These are phyloP conservation scores for Motacilla alba DNA, from an alignment of 2,113 vertebrate genomes.

Conservation along the genomic window DNA sequence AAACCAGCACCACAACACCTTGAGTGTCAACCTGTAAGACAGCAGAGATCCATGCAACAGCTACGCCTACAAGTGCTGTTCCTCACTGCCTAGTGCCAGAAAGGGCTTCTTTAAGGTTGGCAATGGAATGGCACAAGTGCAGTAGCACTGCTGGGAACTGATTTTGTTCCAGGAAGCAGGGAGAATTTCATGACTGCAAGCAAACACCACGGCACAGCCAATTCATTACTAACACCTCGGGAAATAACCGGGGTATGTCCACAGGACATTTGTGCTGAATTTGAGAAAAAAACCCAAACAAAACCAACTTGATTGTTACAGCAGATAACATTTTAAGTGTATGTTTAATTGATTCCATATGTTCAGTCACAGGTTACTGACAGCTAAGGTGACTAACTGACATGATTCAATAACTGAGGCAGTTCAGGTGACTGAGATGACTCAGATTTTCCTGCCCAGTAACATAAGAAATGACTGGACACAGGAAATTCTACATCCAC, in stretches of 20 bases:
- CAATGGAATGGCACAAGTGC: neutral
- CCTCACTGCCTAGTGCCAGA: neutral
- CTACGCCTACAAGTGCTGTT: fast-evolving
- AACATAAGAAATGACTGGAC: neutral
- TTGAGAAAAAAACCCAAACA: neutral
- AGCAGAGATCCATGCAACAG: neutral
- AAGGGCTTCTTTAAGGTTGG: neutral
- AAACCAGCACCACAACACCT: neutral
- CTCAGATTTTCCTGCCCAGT: neutral
- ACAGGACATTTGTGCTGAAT: neutral
- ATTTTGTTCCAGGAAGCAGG: neutral
- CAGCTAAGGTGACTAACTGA: neutral
- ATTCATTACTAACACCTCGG: neutral
- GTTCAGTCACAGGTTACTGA: neutral
- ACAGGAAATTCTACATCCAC: neutral
- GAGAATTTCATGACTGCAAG: neutral
- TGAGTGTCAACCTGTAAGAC: neutral
- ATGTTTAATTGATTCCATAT: neutral
- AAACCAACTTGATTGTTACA: fast-evolving
- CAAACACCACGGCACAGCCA: neutral
- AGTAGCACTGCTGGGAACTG: neutral
- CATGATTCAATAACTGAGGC: neutral
- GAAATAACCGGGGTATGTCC: neutral
- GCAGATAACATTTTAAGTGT: neutral
- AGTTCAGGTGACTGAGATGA: neutral